Evolutionary conservation across 37 sponge, comb jelly and placozoan species (phyloP).

Genomic region (Ianthella basta): DNA sequence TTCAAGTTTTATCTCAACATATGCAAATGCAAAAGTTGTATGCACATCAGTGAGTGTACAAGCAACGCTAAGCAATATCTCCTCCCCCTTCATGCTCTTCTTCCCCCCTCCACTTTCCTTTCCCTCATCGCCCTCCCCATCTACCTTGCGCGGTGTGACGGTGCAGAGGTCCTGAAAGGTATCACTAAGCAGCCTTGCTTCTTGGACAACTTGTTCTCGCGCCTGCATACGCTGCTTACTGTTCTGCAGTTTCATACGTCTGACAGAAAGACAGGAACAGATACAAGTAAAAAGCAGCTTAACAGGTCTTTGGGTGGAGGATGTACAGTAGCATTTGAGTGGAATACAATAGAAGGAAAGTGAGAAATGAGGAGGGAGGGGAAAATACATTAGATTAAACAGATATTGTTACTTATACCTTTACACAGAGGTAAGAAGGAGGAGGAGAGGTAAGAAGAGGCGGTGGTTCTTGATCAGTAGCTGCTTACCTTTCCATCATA

Average conservation of each 20-base stretch:
- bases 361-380: background rate
- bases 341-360: background rate
- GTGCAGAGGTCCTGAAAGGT: background rate
- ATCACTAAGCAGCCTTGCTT: constrained; percentile 14
- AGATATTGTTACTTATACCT: too few relatives aligned
- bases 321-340: too few relatives aligned
- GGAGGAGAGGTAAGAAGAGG: background rate
- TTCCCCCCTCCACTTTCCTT: too few relatives aligned
- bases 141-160: constrained; percentile 9
- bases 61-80: too few relatives aligned
- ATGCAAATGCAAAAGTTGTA: too few relatives aligned
- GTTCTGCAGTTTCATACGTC: constrained; percentile 17
- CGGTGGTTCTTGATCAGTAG: background rate
- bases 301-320: too few relatives aligned
- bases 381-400: too few relatives aligned
- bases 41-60: too few relatives aligned
- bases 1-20: too few relatives aligned
- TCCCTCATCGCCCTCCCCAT: background rate
- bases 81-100: too few relatives aligned
- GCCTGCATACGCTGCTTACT: background rate
- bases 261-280: background rate
- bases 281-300: too few relatives aligned
- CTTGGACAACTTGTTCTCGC: background rate
- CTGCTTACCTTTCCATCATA: constrained; percentile 67
- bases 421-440: background rate